Base-by-base conservation (phyloP, 2,888 invertebrate species). In the Eupsilia transversa region DNA sequence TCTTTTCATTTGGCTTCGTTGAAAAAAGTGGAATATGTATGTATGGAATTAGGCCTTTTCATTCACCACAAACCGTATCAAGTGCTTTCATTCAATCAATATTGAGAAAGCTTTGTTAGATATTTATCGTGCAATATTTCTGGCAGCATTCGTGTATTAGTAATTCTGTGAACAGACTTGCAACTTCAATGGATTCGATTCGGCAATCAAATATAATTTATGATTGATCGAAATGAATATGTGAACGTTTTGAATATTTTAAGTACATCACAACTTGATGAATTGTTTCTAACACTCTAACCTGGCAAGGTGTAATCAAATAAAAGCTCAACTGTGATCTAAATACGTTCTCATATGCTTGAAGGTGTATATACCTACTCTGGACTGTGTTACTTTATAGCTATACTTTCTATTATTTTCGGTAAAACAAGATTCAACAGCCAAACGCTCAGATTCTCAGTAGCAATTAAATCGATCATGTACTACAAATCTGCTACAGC, bases 11-110 rank as follows among this genome's bases (percentile, higher is more conserved):
- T 82, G 73, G 54, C 52, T 82, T 63, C 60, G 68, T 74, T 67
- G 77, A 75, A 76, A 75, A 79, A 74, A 73, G 23, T 61, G 65
- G 63, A 81, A 80, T 83, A 82, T 79, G 67, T 73, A 85, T 84
- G 81, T 72, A 72, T 83, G 70, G 77, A 88, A 87, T 87, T 81
- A 81, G 72, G 81, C 77, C 75, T 82, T 87, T 85, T 84, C 81
- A 86, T 86, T 86, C 78, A 71, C 75, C 81, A 70, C 75, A 74
- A 80, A 77, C 63, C 69, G 60, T 75, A 67, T 70, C 63, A 76
- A 56, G 72, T 65, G 73, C 56, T 83, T 77, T 68, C 56, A 56
- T 74, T 80, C 75, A 76, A 84, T 88, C 85, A 83, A 82, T 82
- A 82, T 75, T 54, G 68, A 78, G 69, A 73, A 67, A 67, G 73